phyloP scores from a whole-genome alignment of 2,797 vertebrate species.

The Thunnus albacares region DNA sequence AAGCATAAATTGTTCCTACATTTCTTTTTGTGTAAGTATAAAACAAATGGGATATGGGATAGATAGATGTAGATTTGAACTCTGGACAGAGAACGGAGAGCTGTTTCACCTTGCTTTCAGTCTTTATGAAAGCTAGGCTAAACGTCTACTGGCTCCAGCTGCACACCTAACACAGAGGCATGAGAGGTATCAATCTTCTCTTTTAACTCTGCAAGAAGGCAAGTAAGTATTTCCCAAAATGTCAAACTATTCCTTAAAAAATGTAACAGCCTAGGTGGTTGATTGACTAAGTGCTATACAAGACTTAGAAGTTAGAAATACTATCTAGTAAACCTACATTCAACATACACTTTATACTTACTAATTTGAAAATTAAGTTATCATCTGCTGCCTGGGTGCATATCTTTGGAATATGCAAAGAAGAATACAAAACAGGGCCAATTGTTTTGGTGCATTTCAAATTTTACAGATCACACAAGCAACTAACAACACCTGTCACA shows the following conservation, averaged over 20 bases:
- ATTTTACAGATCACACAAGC: neutral
- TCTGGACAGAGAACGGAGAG: neutral
- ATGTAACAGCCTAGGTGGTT: neutral
- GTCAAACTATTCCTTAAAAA: neutral
- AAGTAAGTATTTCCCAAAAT: neutral
- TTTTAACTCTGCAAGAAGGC: neutral
- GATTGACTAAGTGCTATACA: neutral
- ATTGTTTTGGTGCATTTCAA: neutral
- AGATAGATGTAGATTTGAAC: neutral
- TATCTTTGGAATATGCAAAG: slow-evolving; percentile 15
- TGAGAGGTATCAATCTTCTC: neutral
- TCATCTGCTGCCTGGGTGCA: slow-evolving; percentile 30
- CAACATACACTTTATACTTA: slow-evolving; percentile 12
- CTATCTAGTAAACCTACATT: slow-evolving; percentile 2
- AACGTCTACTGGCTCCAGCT: neutral
- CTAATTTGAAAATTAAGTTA: slow-evolving; percentile 15
- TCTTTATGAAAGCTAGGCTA: neutral
- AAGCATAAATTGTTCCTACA: too few relatives aligned
- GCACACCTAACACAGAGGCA: neutral
- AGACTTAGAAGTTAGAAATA: neutral
- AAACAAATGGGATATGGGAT: neutral
- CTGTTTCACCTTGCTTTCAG: neutral
- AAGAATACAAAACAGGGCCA: slow-evolving; percentile 19
- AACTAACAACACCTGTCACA: neutral
- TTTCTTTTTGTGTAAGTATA: too few relatives aligned